phyloP scores from a whole-genome alignment of 2,888 invertebrate genomes.

The Trilocha varians region DNA sequence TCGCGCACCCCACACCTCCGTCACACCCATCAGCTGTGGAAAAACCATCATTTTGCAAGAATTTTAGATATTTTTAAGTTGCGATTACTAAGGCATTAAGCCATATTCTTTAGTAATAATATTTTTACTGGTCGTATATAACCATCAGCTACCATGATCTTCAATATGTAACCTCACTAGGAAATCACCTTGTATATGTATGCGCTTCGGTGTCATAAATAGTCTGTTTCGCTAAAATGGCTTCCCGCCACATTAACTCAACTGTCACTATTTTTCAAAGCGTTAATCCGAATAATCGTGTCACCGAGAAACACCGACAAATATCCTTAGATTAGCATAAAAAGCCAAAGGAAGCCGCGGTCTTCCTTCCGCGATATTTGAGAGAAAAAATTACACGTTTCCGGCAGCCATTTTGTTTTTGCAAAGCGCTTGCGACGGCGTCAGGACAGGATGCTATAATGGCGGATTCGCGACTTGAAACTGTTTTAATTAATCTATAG shows the following conservation, averaged over 20 bases:
- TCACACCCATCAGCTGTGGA: too few species aligned
- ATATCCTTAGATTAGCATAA: constrained; percentile 67
- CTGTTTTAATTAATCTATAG: constrained; percentile 59
- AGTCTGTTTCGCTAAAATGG: too few species aligned
- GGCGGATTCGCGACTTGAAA: constrained; percentile 53
- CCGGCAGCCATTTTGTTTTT: constrained; percentile 61
- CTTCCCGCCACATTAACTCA: background rate
- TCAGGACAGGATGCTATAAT: constrained; percentile 61
- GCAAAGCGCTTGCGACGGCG: constrained; percentile 34
- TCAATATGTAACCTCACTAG: too few species aligned
- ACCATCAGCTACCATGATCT: too few species aligned
- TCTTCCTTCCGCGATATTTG: constrained; percentile 70
- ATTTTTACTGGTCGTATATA: too few species aligned
- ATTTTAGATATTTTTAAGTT: too few species aligned
- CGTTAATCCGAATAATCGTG: constrained; percentile 50
- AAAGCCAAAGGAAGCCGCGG: constrained; percentile 61
- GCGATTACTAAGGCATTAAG: too few species aligned
- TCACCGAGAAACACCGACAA: constrained; percentile 60
- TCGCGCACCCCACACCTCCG: too few species aligned
- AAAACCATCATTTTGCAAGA: too few species aligned
- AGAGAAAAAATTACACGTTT: constrained; percentile 64
- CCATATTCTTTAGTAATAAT: too few species aligned
- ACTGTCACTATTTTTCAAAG: background rate
- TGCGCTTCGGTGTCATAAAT: too few species aligned
- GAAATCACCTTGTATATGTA: too few species aligned